A percentile compares a stretch with the other conserved stretches of the same genome.
phyloP scores from a whole-genome alignment of 2,888 invertebrate genomes.

The Oligia strigilis region DNA sequence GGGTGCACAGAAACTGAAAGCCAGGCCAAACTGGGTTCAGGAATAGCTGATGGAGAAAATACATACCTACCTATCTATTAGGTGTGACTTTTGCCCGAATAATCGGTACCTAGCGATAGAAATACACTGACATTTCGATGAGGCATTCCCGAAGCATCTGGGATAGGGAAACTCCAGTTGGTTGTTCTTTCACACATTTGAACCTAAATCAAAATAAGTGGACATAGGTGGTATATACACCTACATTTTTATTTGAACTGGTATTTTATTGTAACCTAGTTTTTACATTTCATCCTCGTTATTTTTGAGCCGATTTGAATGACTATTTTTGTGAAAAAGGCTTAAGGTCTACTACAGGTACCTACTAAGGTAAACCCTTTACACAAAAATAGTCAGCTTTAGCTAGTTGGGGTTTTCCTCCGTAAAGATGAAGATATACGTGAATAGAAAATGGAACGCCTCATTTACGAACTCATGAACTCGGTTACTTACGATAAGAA shows the following conservation, averaged over 20 bases:
- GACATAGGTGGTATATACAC: too few species aligned
- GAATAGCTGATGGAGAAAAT: neutral
- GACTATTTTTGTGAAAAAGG: neutral
- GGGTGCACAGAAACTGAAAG: neutral
- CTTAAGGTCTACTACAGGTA: neutral
- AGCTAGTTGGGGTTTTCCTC: neutral
- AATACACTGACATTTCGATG: neutral
- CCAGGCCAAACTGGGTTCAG: neutral
- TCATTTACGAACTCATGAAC: neutral
- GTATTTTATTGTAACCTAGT: neutral
- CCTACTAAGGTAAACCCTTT: neutral
- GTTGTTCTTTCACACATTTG: neutral
- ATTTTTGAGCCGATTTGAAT: slow-evolving; percentile 13
- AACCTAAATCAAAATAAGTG: neutral
- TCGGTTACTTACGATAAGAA: neutral
- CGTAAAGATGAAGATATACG: neutral
- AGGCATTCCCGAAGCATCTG: neutral
- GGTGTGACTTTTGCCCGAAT: neutral
- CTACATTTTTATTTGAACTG: too few species aligned
- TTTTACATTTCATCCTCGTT: neutral
- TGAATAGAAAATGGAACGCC: neutral
- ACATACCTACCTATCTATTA: too few species aligned
- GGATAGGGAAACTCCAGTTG: neutral
- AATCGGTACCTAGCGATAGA: neutral
- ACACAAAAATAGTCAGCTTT: neutral